phyloP scores from a whole-genome alignment of 2,113 vertebrate genomes.

The Myiagra hebetior region DNA sequence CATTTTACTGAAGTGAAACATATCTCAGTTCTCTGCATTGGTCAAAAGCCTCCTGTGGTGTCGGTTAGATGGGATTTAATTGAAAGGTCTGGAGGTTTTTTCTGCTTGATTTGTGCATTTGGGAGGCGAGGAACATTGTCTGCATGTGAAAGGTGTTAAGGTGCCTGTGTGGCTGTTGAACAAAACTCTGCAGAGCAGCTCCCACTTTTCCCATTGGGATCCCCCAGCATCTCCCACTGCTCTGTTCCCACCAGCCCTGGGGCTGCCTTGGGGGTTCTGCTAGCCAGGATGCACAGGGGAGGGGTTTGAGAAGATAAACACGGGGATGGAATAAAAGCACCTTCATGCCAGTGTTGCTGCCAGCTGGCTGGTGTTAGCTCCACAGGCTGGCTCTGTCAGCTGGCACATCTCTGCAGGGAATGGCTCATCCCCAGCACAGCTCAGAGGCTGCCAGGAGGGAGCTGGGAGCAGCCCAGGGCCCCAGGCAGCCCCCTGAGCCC shows the following conservation, averaged over 20 bases:
- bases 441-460: not conserved
- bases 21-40: not conserved
- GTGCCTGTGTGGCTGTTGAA: not conserved
- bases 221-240: not conserved
- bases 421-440: accelerated
- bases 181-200: not conserved
- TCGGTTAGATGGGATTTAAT: not conserved
- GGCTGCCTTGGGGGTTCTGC: not conserved
- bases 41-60: not conserved
- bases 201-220: not conserved
- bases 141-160: not conserved
- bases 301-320: accelerated
- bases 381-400: not conserved
- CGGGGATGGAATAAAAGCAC: not conserved
- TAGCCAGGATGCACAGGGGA: not conserved
- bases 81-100: not conserved
- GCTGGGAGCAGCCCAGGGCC: not conserved
- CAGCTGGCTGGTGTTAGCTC: not conserved
- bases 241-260: not conserved
- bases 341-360: not conserved
- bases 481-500: not conserved
- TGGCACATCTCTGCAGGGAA: not conserved
- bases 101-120: not conserved
- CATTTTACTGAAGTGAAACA: not conserved
- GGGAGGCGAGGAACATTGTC: not conserved